These are phyloP conservation scores for Bradypodion pumilum DNA, from an alignment of 2,797 vertebrate genomes.

Conservation along the genomic window DNA sequence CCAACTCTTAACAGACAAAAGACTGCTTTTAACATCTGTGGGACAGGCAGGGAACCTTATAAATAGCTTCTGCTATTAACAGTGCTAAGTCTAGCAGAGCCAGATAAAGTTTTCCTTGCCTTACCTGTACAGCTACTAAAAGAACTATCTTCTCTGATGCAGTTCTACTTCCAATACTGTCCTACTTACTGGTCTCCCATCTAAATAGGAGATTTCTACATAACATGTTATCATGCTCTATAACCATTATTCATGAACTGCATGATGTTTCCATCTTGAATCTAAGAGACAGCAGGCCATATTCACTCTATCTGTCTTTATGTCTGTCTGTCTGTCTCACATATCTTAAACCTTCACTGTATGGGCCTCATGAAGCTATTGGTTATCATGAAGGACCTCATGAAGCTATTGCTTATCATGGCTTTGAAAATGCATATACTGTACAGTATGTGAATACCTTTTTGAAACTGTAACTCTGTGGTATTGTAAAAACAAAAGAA, in stretches of 20 bases:
- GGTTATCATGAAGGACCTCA: neutral
- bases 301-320: neutral
- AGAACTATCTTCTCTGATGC: neutral
- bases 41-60: neutral
- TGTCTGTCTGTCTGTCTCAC: too few relatives aligned
- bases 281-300: neutral
- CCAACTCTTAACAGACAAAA: neutral
- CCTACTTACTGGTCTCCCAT: neutral
- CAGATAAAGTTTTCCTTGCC: neutral
- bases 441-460: neutral
- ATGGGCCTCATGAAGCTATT: neutral
- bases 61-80: neutral
- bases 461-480: neutral
- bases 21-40: neutral
- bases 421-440: neutral
- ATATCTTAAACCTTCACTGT: neutral
- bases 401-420: neutral
- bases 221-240: neutral
- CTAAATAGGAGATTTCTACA: neutral
- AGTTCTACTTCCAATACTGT: neutral
- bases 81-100: neutral
- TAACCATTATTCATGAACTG: neutral
- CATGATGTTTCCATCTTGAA: neutral
- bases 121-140: neutral
- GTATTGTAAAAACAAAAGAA: conserved; percentile 2